Conservation (phyloP, 2,797 vertebrate genomes). For the Phaenicophaeus curvirostris region DNA sequence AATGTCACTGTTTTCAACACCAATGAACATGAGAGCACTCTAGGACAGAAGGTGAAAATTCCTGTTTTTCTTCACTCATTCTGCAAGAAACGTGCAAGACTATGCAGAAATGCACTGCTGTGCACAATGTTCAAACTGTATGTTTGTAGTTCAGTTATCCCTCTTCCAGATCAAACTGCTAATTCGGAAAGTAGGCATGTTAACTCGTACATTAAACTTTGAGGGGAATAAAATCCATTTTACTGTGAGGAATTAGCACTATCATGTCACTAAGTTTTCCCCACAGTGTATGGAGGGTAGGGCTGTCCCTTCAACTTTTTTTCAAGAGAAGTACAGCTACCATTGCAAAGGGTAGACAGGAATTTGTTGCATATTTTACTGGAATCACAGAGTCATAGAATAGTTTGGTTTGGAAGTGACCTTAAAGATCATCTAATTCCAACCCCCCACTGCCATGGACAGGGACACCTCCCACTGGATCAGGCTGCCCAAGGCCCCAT, state of each 20-base stretch:
- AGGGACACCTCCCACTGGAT: no score
- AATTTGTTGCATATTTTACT: background rate
- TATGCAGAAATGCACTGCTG: background rate
- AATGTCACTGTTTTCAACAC: constrained; percentile 98
- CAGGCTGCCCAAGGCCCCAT: no score
- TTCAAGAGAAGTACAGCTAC: background rate
- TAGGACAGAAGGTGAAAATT: constrained; percentile 90
- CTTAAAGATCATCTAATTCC: no score
- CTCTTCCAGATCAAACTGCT: background rate
- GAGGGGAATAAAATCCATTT: background rate
- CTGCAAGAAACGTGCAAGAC: fast-evolving
- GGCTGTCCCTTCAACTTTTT: background rate
- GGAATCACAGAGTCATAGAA: background rate
- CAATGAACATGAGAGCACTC: constrained; percentile 95
- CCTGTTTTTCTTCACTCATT: background rate
- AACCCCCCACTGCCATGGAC: no score
- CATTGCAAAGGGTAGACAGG: background rate
- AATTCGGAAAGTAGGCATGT: background rate
- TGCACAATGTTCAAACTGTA: background rate
- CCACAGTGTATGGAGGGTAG: background rate
- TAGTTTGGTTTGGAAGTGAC: no score
- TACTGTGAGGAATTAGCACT: background rate
- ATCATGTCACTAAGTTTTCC: background rate
- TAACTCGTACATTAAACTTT: background rate
- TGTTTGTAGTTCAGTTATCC: background rate